Conservation (phyloP, 2,888 invertebrate species). For the Liposcelis brunnea region DNA sequence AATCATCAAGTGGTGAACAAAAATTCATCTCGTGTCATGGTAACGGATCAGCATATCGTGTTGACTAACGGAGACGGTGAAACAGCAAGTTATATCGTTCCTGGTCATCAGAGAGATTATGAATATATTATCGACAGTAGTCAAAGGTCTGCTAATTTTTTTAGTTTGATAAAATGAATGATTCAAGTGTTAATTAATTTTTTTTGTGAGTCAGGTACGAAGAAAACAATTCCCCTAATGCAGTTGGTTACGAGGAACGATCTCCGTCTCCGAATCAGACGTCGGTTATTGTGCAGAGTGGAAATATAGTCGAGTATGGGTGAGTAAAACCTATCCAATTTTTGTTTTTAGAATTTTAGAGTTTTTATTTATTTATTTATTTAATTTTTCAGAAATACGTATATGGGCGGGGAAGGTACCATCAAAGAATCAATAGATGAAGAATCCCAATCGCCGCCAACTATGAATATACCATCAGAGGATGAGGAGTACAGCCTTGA, state of each 20-base stretch:
- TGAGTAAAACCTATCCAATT: too few relatives aligned
- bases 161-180: background rate
- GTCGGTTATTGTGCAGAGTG: constrained; percentile 5
- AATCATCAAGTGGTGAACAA: background rate
- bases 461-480: constrained; percentile 5
- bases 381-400: constrained; percentile 1
- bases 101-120: background rate
- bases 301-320: constrained; percentile 4
- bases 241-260: background rate
- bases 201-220: constrained; percentile 2
- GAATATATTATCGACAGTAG: constrained; percentile 6
- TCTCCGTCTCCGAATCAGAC: constrained; percentile 5
- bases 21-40: background rate
- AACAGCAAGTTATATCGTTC: constrained; percentile 3
- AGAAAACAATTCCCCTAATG: background rate
- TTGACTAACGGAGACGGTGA: constrained; percentile 2
- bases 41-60: constrained; percentile 1
- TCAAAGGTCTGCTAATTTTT: constrained; percentile 1
- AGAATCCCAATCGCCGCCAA: constrained; percentile 6
- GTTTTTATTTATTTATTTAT: too few relatives aligned
- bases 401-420: background rate
- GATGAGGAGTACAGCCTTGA: constrained; percentile 6
- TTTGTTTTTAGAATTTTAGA: too few relatives aligned
- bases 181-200: too few relatives aligned
- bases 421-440: background rate